phyloP scores from a whole-genome alignment of 1,140 invertebrate species.

The Zaprionus nigranus region DNA sequence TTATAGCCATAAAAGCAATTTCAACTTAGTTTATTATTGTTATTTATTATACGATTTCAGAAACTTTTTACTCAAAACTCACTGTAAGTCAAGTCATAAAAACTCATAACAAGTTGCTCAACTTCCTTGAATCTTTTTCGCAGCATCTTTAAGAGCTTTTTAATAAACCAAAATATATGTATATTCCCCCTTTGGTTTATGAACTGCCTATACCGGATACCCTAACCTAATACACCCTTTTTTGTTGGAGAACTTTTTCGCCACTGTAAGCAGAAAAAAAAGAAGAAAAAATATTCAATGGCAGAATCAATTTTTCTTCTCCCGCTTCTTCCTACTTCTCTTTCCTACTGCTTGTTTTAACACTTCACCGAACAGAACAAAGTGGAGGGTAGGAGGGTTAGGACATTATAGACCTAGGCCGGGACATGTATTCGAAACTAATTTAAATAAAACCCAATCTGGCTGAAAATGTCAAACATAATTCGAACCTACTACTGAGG shows the following conservation, averaged over 20 bases:
- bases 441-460: constrained; percentile 82
- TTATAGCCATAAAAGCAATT: neutral
- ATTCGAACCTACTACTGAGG: constrained; percentile 52
- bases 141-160: neutral
- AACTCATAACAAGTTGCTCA: neutral
- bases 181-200: neutral
- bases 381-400: neutral
- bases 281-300: constrained; percentile 24
- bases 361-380: constrained; percentile 64
- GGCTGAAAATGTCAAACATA: constrained; percentile 67
- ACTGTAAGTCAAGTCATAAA: neutral
- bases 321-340: neutral
- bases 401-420: constrained; percentile 3
- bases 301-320: constrained; percentile 69
- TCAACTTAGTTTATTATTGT: neutral
- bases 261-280: constrained; percentile 44
- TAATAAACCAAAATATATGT: neutral
- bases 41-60: neutral
- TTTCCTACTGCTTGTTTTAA: constrained; percentile 59
- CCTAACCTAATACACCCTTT: constrained; percentile 27
- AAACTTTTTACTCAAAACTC: constrained; percentile 1
- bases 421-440: constrained; percentile 68
- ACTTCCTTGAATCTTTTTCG: neutral
- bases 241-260: constrained; percentile 7
- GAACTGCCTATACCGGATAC: neutral